phyloP scores from a whole-genome alignment of 2,113 vertebrate species.

The Oreochromis spilurus region DNA sequence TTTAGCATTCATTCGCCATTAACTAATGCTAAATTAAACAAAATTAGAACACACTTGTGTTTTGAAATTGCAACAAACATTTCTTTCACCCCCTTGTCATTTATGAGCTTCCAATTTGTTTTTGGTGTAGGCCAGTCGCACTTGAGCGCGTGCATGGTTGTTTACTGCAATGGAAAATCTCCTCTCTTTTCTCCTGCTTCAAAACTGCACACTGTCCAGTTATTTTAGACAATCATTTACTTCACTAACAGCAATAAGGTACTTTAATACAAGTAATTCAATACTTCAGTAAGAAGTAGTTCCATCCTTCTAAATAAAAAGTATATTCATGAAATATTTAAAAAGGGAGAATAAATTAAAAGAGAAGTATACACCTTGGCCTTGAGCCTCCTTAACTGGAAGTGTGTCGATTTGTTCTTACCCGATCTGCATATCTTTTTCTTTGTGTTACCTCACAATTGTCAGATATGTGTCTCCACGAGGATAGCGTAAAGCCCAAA shows the following conservation, averaged over 20 bases:
- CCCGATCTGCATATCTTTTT: not conserved
- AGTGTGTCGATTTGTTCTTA: not conserved
- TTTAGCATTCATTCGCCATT: not conserved
- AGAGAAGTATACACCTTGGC: not conserved
- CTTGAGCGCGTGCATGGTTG: not conserved
- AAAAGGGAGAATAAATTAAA: not conserved
- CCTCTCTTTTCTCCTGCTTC: not conserved
- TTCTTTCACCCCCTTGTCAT: not conserved
- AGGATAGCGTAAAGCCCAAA: not conserved
- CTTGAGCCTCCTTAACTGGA: slow-evolving; percentile 4
- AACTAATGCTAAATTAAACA: not conserved
- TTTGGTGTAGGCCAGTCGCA: not conserved
- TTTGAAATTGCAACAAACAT: not conserved
- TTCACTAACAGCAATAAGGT: not conserved
- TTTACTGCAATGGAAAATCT: not conserved
- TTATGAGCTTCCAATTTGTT: not conserved
- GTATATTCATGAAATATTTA: not conserved
- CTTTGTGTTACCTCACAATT: not conserved
- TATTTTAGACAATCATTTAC: not conserved
- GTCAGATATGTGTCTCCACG: not conserved
- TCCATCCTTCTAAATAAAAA: not conserved
- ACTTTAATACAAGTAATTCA: not conserved
- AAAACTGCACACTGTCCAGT: not conserved
- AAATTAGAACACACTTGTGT: not conserved
- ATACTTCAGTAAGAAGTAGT: not conserved